phyloP scores from a whole-genome alignment of 2,113 vertebrate species.

The Rissa tridactyla region DNA sequence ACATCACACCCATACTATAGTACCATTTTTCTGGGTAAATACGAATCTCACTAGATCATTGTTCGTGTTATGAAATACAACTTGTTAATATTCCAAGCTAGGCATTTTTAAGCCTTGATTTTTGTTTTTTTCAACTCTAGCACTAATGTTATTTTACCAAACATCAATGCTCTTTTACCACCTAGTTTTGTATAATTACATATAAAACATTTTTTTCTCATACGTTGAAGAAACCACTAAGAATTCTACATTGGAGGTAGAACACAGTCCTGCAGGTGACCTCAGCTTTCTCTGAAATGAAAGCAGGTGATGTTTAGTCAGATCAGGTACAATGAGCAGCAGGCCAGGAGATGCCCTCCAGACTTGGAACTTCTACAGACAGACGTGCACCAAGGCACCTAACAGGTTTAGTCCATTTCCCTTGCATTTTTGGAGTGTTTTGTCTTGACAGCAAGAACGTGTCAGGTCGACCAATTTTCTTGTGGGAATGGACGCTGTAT shows the following conservation, averaged over 20 bases:
- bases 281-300: not conserved
- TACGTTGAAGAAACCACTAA: not conserved
- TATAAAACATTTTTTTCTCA: not conserved
- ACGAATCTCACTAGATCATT: not conserved
- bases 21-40: not conserved
- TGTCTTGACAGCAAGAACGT: constrained; percentile 83
- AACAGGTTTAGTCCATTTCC: not conserved
- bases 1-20: not conserved
- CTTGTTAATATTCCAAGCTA: not conserved
- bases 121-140: not conserved
- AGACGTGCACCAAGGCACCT: not conserved
- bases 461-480: constrained; percentile 88
- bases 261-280: not conserved
- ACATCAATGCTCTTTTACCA: not conserved
- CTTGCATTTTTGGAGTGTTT: constrained; percentile 35
- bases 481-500: constrained; percentile 93
- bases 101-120: not conserved
- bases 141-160: not conserved
- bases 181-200: not conserved
- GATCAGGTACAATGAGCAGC: not conserved
- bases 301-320: not conserved
- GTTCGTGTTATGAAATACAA: not conserved
- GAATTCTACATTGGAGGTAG: not conserved
- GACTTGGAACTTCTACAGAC: not conserved
- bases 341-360: not conserved